Base-by-base conservation (phyloP, 2,888 invertebrate genomes). In the Calameuta filiformis region DNA sequence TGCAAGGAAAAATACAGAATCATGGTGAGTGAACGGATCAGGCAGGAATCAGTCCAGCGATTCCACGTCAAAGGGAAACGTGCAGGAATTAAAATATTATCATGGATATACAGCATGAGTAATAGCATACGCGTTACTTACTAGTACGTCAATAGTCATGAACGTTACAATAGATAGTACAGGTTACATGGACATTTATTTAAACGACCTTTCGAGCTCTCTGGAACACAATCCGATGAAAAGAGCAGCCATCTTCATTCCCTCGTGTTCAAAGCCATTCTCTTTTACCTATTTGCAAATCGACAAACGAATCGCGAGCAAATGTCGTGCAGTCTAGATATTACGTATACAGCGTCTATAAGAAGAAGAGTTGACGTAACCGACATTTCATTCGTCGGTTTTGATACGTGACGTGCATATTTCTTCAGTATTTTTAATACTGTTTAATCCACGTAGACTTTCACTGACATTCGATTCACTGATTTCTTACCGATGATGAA, bases 1-100 rank as follows among this genome's bases (percentile, higher is more conserved):
- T 96, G 96, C 92, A 95, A 96, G 90, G 96, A 96, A 90, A 96
- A 96, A 89, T 94, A 95, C 89, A 93, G 96, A 89, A 96, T 96
- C 87, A 95, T 96, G 96, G 96, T 96, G 92, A 94, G 93, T 86
- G 23, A 37, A 73, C 37, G 15, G n/a, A 35, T n/a, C 23, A 56
- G 56, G 56, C 23, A 56, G 56, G 56, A 56, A 56, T 56, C 56
- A 56, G 56, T 56, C 23, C 23, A 23, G 56, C 23, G 56, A 56
- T 23, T 56, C 23, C 56, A 9, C 56, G 56, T 56, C 56, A 56
- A 56, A 23, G 56, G 9, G 23, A 56, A 56, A 56, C 23, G 23
- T 56, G 23, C 56, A 9, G 23, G 2, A 23, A 23, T 56, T 56
- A 56, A 56, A 56, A 56, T 56, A 23, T 56, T 56, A 56, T 23